Base-by-base conservation (phyloP, 2,888 invertebrate species). In the Tetranychus piercei region DNA sequence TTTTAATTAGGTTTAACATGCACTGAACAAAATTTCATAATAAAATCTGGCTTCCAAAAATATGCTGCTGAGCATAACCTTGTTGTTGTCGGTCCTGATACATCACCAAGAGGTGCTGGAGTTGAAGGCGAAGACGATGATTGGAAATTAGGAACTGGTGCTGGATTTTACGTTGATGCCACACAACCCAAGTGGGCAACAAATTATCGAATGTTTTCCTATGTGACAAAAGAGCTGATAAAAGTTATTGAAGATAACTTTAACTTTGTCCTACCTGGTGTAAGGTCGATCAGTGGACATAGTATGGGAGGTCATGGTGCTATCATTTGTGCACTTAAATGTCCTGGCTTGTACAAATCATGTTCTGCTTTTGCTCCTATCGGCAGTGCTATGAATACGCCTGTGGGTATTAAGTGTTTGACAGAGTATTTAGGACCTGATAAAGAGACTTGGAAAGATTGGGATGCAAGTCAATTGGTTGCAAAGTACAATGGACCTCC, bases 231-330 rank as follows among this genome's bases (percentile, higher is more conserved):
- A 75, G 95, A 96, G 83, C 84, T 96, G 71, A 88, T 90, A 76
- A 85, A 86, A 66, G 79, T 94, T 72, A 85, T 96, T 67, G 87
- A 87, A 78, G 83, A 86, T 72, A 89, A 92, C 80, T 93, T 97
- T 80, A 87, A 88, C 3, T 74, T 44, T 44, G 86, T 85, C 0
- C 79, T 80, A 55, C 76, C 80, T 22, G 81, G 80, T 22, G 82
- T 80, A 76, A 80, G 80, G 76, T 81, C 82, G 6, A 83, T 86
- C 73, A 83, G 82, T 80, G 85, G 85, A 15, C 85, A 85, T 80
- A 94, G 95, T 81, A 99, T 99, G 97, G 97, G 97, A 76, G 97
- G 97, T 43, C 96, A 97, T 84, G 97, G 99, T 45, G 95, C 96
- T 20, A 82, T 97, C 72, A 88, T 94, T 74, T 90, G 90, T 81